phyloP scores from a whole-genome alignment of 2,113 vertebrate genomes.

The Bombycilla garrulus region DNA sequence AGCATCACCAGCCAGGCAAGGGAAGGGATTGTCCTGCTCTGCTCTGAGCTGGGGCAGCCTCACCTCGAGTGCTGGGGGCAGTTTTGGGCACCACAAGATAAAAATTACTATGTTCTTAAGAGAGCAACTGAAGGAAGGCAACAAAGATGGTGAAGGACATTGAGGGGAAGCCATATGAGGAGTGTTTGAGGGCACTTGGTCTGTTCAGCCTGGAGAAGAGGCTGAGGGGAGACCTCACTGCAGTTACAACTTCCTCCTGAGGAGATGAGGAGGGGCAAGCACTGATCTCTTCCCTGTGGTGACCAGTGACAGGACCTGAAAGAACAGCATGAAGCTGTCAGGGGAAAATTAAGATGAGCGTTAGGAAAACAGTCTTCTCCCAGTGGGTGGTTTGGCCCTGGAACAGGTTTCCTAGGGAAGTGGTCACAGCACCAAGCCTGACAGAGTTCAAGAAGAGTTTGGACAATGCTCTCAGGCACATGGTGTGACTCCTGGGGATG shows the following conservation, averaged over 20 bases:
- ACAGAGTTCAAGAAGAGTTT: background rate
- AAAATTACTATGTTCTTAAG: rapidly evolving
- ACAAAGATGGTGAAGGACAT: background rate
- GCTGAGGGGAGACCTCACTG: background rate
- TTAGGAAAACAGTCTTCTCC: background rate
- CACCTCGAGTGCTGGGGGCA: rapidly evolving
- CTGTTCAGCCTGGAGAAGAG: background rate
- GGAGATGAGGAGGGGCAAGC: rapidly evolving
- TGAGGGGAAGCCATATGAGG: rapidly evolving
- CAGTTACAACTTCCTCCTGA: background rate
- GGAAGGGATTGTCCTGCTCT: background rate
- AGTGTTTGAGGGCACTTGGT: rapidly evolving
- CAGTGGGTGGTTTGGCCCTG: background rate
- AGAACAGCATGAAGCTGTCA: background rate
- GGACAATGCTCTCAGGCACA: background rate
- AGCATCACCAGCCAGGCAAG: rapidly evolving
- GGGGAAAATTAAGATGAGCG: background rate
- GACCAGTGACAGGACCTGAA: background rate
- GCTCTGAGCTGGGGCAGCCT: rapidly evolving
- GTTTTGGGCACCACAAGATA: rapidly evolving
- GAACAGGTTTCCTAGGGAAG: background rate
- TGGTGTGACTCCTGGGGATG: background rate
- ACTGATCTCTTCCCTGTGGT: background rate
- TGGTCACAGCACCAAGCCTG: background rate
- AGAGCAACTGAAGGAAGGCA: rapidly evolving